Evolutionary conservation across 2,113 vertebrate genomes (phyloP).

Genomic region (Callipepla californica): DNA sequence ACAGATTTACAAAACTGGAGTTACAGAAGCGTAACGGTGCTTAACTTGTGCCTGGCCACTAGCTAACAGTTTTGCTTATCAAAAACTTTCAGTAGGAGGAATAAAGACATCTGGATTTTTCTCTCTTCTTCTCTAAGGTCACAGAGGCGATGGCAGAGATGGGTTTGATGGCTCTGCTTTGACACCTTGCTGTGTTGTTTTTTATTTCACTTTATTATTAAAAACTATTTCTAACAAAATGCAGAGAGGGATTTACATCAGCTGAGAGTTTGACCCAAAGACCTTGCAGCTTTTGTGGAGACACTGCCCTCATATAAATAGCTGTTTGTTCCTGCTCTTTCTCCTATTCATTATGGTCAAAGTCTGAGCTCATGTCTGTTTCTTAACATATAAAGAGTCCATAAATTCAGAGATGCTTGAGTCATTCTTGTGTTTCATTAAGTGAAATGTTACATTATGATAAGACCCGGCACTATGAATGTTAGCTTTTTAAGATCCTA

Average conservation of each 20-base stretch:
- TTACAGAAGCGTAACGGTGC: not conserved
- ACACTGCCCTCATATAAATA: slow-evolving; percentile 73
- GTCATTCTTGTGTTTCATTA: slow-evolving; percentile 73
- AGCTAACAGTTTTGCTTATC: not conserved
- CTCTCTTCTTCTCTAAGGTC: not conserved
- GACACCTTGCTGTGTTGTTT: slow-evolving; percentile 45
- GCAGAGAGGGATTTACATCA: slow-evolving; percentile 69
- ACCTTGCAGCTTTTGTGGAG: slow-evolving; percentile 63
- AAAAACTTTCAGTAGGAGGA: not conserved
- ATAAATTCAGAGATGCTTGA: slow-evolving; percentile 76
- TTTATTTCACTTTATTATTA: not conserved
- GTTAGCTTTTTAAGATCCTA: slow-evolving; percentile 65
- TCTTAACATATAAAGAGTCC: slow-evolving; percentile 68
- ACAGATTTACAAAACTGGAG: not conserved
- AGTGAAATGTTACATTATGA: slow-evolving; percentile 65
- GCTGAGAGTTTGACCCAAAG: slow-evolving; percentile 66
- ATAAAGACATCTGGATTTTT: not conserved
- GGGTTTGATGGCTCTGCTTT: slow-evolving; percentile 11
- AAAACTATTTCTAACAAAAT: slow-evolving; percentile 71
- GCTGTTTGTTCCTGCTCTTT: slow-evolving; percentile 69
- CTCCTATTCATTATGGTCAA: slow-evolving; percentile 70
- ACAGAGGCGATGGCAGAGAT: not conserved
- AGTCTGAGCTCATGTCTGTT: slow-evolving; percentile 85
- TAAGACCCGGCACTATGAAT: slow-evolving; percentile 44
- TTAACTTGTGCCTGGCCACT: not conserved